A percentile compares a stretch with the other conserved stretches of the same genome.
Evolutionary conservation across 2,797 vertebrate genomes (phyloP).

Genomic region (Gypaetus barbatus): DNA sequence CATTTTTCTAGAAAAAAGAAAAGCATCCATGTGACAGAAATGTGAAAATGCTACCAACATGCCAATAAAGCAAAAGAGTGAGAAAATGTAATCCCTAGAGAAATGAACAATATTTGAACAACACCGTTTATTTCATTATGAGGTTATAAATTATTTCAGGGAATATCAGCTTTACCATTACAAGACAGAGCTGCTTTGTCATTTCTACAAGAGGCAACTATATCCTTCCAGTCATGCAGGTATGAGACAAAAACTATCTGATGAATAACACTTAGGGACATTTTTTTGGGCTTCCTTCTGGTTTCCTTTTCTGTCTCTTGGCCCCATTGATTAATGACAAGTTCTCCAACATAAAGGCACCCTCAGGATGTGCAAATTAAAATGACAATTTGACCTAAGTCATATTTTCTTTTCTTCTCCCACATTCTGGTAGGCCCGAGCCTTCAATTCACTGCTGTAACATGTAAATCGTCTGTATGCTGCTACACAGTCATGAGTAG

Average conservation of each 20-base stretch:
- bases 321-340: not conserved
- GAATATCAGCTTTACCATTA: not conserved
- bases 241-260: not conserved
- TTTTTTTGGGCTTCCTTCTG: not conserved
- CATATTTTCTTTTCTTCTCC: not conserved
- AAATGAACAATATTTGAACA: not conserved
- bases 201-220: not conserved
- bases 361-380: not conserved
- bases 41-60: not conserved
- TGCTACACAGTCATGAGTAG: not conserved
- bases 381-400: not conserved
- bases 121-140: not conserved
- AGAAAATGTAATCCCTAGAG: not conserved
- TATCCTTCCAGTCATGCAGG: not conserved
- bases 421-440: not conserved
- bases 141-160: not conserved
- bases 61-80: not conserved
- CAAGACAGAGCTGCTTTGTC: not conserved
- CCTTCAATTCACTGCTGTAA: not conserved
- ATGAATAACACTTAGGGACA: not conserved
- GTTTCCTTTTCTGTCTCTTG: not conserved
- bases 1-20: not conserved
- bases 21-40: not conserved
- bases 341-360: not conserved
- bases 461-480: not conserved